Evolutionary conservation across 2,113 vertebrate species (phyloP).

Genomic region (Peromyscus californicus): DNA sequence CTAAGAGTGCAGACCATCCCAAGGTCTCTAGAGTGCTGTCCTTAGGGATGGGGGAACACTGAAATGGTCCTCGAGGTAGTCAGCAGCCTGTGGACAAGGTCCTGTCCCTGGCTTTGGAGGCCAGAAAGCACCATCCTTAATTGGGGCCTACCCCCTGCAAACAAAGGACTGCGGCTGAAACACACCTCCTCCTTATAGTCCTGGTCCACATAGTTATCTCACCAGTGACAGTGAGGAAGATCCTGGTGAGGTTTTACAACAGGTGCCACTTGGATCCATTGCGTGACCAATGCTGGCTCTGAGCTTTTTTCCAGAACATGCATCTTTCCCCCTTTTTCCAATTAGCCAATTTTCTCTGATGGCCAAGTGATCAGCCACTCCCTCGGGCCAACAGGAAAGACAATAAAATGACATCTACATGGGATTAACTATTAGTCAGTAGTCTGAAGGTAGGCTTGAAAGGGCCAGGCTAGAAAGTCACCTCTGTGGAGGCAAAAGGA

Average conservation of each 20-base stretch:
- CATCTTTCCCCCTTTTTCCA: not conserved
- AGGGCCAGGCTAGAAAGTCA: not conserved
- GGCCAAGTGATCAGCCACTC: not conserved
- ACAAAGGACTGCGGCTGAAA: not conserved
- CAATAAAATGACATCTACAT: not conserved
- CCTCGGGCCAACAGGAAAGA: not conserved
- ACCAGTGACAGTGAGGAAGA: not conserved
- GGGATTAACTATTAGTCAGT: constrained; percentile 14
- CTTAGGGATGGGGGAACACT: not conserved
- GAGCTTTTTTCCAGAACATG: not conserved
- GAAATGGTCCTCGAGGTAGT: not conserved
- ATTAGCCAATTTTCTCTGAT: constrained; percentile 8
- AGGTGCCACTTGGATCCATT: not conserved
- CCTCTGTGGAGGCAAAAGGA: not conserved
- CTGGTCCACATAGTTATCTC: fast-evolving
- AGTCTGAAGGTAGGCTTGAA: not conserved
- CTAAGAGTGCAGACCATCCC: not conserved
- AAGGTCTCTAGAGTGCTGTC: not conserved
- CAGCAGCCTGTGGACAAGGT: not conserved
- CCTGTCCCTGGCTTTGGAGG: not conserved
- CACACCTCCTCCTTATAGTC: not conserved
- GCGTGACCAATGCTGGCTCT: not conserved
- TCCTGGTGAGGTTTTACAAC: not conserved
- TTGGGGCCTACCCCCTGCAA: not conserved
- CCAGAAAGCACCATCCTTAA: not conserved